phyloP scores from a whole-genome alignment of 2,113 vertebrate species.

The Sitta europaea region DNA sequence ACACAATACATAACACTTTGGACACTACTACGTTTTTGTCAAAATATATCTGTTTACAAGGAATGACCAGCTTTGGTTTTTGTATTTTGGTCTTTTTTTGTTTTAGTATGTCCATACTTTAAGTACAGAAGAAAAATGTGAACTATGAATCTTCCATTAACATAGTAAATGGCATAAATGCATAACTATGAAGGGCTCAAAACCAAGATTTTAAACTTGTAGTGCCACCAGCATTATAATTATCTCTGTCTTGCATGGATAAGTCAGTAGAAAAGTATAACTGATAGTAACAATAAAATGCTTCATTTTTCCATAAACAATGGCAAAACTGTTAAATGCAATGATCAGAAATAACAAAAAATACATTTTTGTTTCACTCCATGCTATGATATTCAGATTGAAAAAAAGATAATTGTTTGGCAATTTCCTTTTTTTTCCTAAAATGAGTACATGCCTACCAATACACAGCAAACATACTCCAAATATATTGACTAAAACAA shows the following conservation, averaged over 20 bases:
- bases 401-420: not conserved
- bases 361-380: not conserved
- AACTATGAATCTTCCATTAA: not conserved
- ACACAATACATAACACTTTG: not conserved
- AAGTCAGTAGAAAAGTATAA: not conserved
- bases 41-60: not conserved
- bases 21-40: not conserved
- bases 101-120: not conserved
- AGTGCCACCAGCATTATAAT: not conserved
- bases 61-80: not conserved
- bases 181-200: not conserved
- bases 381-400: not conserved
- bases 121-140: not conserved
- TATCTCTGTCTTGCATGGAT: not conserved
- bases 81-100: too few species aligned
- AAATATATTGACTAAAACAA: not conserved
- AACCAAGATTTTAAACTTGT: not conserved
- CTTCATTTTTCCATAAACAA: not conserved
- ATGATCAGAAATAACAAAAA: not conserved
- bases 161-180: not conserved
- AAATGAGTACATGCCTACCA: not conserved
- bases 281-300: not conserved
- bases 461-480: not conserved
- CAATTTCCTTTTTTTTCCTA: not conserved
- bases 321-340: not conserved